Evolutionary conservation across 2,888 invertebrate species (phyloP).

Genomic region (Cosmia trapezina): DNA sequence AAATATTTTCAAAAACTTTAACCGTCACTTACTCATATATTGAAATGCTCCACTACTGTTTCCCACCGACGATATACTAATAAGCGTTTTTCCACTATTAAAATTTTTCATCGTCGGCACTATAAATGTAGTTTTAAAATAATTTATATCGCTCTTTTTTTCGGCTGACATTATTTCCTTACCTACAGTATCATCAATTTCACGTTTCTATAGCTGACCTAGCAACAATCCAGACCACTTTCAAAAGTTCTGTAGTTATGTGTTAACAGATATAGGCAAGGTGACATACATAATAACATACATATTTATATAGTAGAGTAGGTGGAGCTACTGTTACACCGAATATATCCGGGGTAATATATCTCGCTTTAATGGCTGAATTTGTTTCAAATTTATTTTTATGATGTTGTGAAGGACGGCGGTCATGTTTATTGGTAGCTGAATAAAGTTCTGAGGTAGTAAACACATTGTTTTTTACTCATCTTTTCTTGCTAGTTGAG

Average conservation of each 20-base stretch:
- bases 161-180: neutral
- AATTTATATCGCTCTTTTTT: neutral
- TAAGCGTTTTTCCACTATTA: neutral
- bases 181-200: neutral
- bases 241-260: conserved; percentile 3
- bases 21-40: too few relatives aligned
- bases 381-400: conserved; percentile 47
- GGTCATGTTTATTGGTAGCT: conserved; percentile 9
- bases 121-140: neutral
- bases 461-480: neutral
- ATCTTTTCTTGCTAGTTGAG: conserved; percentile 8
- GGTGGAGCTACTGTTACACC: conserved; percentile 26
- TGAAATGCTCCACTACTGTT: too few relatives aligned
- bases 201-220: neutral
- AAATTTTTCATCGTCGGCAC: neutral
- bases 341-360: conserved; percentile 58
- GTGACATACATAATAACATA: conserved; percentile 35
- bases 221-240: conserved; percentile 13
- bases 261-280: conserved; percentile 32
- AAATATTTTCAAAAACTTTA: too few relatives aligned
- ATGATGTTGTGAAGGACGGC: conserved; percentile 28
- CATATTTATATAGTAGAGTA: neutral
- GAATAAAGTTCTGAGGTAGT: conserved; percentile 2
- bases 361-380: conserved; percentile 54
- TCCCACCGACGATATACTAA: too few relatives aligned